Percentiles rank a stretch among this genome's conserved stretches.
phyloP scores from a whole-genome alignment of 2,113 vertebrate genomes.

The Cryptotis parvus region DNA sequence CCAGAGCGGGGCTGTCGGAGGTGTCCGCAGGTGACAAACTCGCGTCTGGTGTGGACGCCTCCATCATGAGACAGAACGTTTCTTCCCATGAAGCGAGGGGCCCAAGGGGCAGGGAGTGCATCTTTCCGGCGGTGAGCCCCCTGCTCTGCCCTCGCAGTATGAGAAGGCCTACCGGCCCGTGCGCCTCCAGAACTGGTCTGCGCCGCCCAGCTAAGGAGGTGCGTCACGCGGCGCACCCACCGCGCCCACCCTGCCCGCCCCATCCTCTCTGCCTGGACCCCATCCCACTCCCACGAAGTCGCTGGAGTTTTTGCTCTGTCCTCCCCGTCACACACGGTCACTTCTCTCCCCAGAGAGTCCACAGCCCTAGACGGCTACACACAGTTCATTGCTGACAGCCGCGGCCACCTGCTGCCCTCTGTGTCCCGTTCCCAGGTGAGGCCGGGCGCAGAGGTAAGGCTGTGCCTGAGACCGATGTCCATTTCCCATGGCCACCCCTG shows the following conservation, averaged over 20 bases:
- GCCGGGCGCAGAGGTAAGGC: neutral
- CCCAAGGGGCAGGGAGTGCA: neutral
- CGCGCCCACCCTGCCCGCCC: neutral
- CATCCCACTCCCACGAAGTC: neutral
- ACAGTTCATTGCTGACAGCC: conserved; percentile 81
- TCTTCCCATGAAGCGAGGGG: too few species aligned
- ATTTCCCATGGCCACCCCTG: too few species aligned
- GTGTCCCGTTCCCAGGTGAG: conserved; percentile 86
- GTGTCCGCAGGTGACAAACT: too few species aligned
- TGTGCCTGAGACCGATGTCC: neutral
- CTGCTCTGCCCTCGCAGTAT: conserved; percentile 73
- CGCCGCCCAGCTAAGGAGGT: conserved; percentile 81
- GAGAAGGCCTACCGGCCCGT: conserved; percentile 79
- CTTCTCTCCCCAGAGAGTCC: conserved; percentile 47
- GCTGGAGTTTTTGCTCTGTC: neutral
- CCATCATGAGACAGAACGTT: too few species aligned
- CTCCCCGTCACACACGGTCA: neutral
- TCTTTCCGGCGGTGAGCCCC: too few species aligned
- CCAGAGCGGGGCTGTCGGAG: too few species aligned
- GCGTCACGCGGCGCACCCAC: too few species aligned
- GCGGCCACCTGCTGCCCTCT: conserved; percentile 83
- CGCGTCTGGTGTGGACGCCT: too few species aligned
- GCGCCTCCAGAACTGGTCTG: conserved; percentile 82
- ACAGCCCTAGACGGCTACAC: conserved; percentile 81
- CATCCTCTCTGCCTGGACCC: neutral